phyloP scores from a whole-genome alignment of 1,140 invertebrate species.

The Orchesella cincta region DNA sequence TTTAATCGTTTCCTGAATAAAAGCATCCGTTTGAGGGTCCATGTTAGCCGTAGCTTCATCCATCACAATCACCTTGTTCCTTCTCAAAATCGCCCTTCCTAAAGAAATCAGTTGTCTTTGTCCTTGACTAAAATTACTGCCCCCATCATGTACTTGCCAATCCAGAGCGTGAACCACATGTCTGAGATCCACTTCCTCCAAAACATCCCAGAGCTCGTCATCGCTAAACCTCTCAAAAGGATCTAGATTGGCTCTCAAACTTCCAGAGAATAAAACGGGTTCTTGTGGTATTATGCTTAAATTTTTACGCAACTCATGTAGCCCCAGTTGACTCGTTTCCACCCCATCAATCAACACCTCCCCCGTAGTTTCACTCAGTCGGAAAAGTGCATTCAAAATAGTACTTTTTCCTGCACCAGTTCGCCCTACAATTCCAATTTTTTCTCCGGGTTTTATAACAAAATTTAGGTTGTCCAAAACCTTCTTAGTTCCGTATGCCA shows the following conservation, averaged over 20 bases:
- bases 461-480: slow-evolving; percentile 66
- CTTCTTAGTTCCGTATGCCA: slow-evolving; percentile 71
- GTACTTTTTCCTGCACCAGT: slow-evolving; percentile 94
- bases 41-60: slow-evolving; percentile 61
- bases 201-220: slow-evolving; percentile 74
- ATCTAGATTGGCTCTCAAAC: slow-evolving; percentile 78
- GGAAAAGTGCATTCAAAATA: slow-evolving; percentile 77
- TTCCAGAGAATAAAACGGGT: slow-evolving; percentile 81
- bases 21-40: slow-evolving; percentile 39
- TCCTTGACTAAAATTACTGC: slow-evolving; percentile 58
- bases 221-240: slow-evolving; percentile 78
- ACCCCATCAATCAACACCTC: slow-evolving; percentile 71
- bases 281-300: slow-evolving; percentile 90
- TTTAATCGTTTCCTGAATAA: not conserved
- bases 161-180: slow-evolving; percentile 53
- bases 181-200: slow-evolving; percentile 64
- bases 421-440: slow-evolving; percentile 83
- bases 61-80: slow-evolving; percentile 56
- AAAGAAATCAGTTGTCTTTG: slow-evolving; percentile 61
- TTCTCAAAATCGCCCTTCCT: slow-evolving; percentile 57
- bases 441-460: slow-evolving; percentile 47
- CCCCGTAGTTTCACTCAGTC: slow-evolving; percentile 68
- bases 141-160: slow-evolving; percentile 55
- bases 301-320: slow-evolving; percentile 72
- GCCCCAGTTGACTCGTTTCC: slow-evolving; percentile 60